These are phyloP conservation scores for Leucania comma DNA, from an alignment of 2,888 invertebrate species.

Conservation along the genomic window DNA sequence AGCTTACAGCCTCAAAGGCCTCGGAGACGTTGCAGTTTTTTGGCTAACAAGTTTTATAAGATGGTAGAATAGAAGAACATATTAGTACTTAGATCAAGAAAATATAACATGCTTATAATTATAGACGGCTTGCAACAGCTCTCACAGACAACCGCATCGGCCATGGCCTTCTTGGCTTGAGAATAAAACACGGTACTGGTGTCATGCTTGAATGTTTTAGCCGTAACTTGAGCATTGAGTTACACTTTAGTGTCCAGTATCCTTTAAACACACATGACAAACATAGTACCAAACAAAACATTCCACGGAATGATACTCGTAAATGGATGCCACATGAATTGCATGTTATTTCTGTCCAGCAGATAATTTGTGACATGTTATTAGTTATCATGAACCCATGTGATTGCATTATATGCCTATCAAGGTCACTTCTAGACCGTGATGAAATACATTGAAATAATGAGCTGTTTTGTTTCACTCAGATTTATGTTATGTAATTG, in stretches of 20 bases:
- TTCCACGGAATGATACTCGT: conserved; percentile 24
- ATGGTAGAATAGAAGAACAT: too few relatives aligned
- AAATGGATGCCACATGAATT: conserved; percentile 42
- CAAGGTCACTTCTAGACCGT: conserved; percentile 34
- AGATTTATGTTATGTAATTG: background rate
- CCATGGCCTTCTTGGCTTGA: background rate
- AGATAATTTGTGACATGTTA: conserved; percentile 52
- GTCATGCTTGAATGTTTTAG: background rate
- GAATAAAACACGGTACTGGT: background rate
- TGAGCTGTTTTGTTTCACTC: conserved; percentile 10
- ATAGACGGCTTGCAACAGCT: too few relatives aligned
- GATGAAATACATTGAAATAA: conserved; percentile 21
- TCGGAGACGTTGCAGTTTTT: too few relatives aligned
- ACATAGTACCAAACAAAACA: conserved; percentile 32
- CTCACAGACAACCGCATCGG: too few relatives aligned
- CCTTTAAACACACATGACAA: background rate
- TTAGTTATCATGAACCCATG: conserved; percentile 47
- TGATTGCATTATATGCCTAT: conserved; percentile 22
- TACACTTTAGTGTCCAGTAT: conserved; percentile 13
- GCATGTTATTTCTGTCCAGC: conserved; percentile 53
- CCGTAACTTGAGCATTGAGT: background rate
- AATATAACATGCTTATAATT: too few relatives aligned
- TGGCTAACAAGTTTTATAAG: too few relatives aligned
- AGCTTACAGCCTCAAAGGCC: too few relatives aligned
- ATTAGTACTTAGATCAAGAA: too few relatives aligned